Evolutionary conservation across 1,140 invertebrate species (phyloP), one percentile per base, ranked within the genome.

Genomic region (Helicoverpa zea): DNA sequence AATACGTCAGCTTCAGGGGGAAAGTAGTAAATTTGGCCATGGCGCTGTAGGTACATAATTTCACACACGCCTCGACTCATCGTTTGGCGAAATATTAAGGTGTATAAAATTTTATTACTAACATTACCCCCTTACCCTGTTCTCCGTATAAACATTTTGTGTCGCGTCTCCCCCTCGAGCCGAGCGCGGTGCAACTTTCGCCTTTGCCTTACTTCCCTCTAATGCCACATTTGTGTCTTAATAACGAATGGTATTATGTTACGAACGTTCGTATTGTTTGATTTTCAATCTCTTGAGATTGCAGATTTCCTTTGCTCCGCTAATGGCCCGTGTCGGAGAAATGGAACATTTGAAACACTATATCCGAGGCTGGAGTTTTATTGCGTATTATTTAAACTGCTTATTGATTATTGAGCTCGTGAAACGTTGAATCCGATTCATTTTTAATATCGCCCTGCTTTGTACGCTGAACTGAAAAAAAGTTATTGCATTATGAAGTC

Each of bases 61-160:
- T 94, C 87, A 92, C 91, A 93, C 89, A 91, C 90, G 89, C 91
- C 87, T 89, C 89, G 88, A 89, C 93, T 94, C 93, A 93, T 94
- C 91, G 90, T 90, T 91, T 86, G 82, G 83, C 87, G 88, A 94
- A 93, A 94, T 94, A 94, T 94, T 93, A 92, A 92, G 91, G 89
- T 88, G 86, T 90, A 92, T 94, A 92, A 94, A 94, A 94, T 94
- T 93, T 94, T 94, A 94, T 94, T 94, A 93, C 86, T 79, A 83
- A 77, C 90, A 87, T 92, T 91, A 92, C 90, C 90, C 86, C 88
- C 88, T 90, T 88, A 88, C 87, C 82, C 83, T 90, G 85, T 87
- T 90, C 89, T 86, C 84, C 86, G 83, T 91, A 90, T 90, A 92
- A 94, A 93, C 90, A 93, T 92, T 92, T 92, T 88, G 83, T 92